phyloP scores from a whole-genome alignment of 35 echinoderm and acorn worm genomes.

The Anneissia japonica region DNA sequence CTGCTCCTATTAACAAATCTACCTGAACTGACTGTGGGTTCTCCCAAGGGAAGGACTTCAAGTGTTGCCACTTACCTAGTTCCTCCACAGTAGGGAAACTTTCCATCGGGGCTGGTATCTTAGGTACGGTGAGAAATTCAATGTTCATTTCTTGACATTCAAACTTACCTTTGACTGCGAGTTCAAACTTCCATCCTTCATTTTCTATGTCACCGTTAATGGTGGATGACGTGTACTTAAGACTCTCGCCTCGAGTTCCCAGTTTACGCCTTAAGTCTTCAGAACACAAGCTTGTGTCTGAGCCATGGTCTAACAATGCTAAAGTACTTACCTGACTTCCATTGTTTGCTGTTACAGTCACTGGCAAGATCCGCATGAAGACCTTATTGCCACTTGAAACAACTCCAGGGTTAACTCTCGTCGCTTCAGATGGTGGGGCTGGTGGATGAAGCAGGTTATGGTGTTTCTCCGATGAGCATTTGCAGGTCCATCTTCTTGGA shows the following conservation, averaged over 20 bases:
- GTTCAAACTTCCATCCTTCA: constrained; percentile 31
- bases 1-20: constrained; percentile 29
- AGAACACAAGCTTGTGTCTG: constrained; percentile 32
- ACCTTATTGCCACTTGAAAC: constrained; percentile 28
- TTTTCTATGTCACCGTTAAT: constrained; percentile 27
- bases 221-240: constrained; percentile 29
- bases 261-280: constrained; percentile 17
- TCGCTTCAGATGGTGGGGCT: not conserved
- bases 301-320: constrained; percentile 39
- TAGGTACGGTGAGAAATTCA: constrained; percentile 31
- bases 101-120: constrained; percentile 16
- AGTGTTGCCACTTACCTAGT: constrained; percentile 30
- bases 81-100: constrained; percentile 19
- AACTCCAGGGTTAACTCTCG: constrained; percentile 4
- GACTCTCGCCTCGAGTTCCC: constrained; percentile 11
- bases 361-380: constrained; percentile 29
- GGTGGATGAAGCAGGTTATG: constrained; percentile 24
- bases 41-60: constrained; percentile 21
- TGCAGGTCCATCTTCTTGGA: constrained; percentile 6
- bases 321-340: constrained; percentile 36
- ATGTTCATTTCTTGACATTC: constrained; percentile 11
- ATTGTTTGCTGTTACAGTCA: constrained; percentile 16
- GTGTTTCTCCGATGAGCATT: constrained; percentile 7
- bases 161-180: constrained; percentile 30
- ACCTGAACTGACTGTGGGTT: not conserved